Base-by-base conservation (phyloP, 2,113 vertebrate genomes). In the Dolichallabes microphthalmus region DNA sequence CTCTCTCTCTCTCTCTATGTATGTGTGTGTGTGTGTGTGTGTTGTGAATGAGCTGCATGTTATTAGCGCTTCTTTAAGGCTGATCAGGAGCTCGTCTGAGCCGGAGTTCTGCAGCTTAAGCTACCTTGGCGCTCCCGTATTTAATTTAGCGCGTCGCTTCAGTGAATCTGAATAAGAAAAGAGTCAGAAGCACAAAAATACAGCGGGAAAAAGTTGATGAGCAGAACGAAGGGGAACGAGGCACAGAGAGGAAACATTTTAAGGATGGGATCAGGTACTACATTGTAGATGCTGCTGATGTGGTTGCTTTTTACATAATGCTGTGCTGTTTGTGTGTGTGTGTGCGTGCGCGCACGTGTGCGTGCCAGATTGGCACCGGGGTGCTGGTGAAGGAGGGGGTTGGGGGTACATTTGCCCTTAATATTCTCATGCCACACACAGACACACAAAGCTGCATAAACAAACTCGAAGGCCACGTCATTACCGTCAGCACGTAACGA, bases 91-190 rank as follows among this genome's bases (percentile, higher is more conserved):
- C 83, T 83, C 58, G 84, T 83, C 52, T 58, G 84, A 76, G 87
- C 71, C 64, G 17, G 74, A 76, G 83, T 78, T 86, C 76, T 86
- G 85, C 82, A 50, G 79, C 84, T 88, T 88, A 88, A 88, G 87
- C 83, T 66, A 77, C 83, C 66, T 57, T 55, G 10, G 88, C 76
- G 39, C 78, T 83, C 82, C 73, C 82, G 58, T 86, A 86, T 88
- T 88, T 88, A 82, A 86, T 88, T 86, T 86, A 73, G 78, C 35
- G 82, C 53, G 63, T 87, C 82, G 81, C 84, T 88, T 78, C 63
- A 87, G 79, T 87, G 68, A 85, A 35, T 35, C 27, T 55, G 64
- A 82, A 82, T 82, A 71, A 82, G 52, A 82, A 82, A 32, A 55
- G 80, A 69, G 45, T n/a, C 63, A 69, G 86, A 86, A 76, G 80